These are phyloP conservation scores for Limnephilus rhombicus DNA, from an alignment of 2,888 invertebrate species.

Conservation along the genomic window DNA sequence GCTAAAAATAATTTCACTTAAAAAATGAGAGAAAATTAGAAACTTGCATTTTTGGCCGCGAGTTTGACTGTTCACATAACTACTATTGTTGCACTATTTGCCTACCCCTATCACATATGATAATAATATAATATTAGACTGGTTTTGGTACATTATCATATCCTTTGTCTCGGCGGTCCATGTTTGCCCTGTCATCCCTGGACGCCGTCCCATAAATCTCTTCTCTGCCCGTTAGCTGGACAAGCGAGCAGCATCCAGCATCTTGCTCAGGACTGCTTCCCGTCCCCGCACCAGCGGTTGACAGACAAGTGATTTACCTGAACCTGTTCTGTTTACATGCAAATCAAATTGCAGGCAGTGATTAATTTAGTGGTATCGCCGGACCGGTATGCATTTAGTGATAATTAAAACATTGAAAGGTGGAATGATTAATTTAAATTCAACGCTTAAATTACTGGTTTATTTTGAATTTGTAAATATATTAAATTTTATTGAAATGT, in stretches of 20 bases:
- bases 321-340: conserved; percentile 57
- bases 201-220: conserved; percentile 40
- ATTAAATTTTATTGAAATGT: too few species aligned
- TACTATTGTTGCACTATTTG: neutral
- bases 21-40: too few species aligned
- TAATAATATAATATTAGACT: neutral
- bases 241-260: conserved; percentile 47
- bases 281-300: conserved; percentile 31
- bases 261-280: conserved; percentile 52
- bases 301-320: conserved; percentile 60
- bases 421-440: neutral
- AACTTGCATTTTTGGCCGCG: too few species aligned
- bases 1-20: too few species aligned
- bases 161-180: conserved; percentile 14
- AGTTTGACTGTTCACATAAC: too few species aligned
- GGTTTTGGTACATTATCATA: neutral
- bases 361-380: conserved; percentile 51
- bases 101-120: neutral
- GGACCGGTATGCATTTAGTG: neutral
- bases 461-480: too few species aligned
- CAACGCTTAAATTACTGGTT: neutral
- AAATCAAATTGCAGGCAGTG: conserved; percentile 56
- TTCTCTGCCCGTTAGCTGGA: conserved; percentile 5
- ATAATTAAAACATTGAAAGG: neutral
- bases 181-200: conserved; percentile 44